Evolutionary conservation across 2,113 vertebrate genomes (phyloP), one percentile per base, ranked within the genome.

Genomic region (Myocastor coypus): DNA sequence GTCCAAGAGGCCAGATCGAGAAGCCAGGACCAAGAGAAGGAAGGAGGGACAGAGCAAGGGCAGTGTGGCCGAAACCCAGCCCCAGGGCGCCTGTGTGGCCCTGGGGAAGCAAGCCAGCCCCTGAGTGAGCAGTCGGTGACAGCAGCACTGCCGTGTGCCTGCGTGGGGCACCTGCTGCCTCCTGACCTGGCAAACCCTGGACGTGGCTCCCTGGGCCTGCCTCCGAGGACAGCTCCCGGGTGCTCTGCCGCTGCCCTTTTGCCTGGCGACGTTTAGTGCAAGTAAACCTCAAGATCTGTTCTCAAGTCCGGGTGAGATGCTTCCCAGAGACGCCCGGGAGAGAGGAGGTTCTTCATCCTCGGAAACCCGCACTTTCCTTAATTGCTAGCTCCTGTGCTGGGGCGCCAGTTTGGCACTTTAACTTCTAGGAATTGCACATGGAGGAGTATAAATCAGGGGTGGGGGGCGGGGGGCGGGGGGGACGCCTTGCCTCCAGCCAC

Each of bases 321-420:
- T 83, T 66, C 40, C 50, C 66, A 19, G 63, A 64, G 37, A 14
- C 46, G 66, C 64, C 46, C 37, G n/a, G n/a, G n/a, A n/a, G n/a
- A 22, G 50, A 46, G 57, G 34, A 11, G 8, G 40, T 81, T 26
- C n/a, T 92, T 84, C 83, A 37, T 84, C 69, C 3, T 50, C 40
- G 20, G 57, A 88, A 71, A 37, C 5, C 66, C 71, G 2, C 66
- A 40, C 22, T 89, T 95, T 66, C 10, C 34, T 42, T 50, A 71
- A 61, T 75, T 89, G 52, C 78, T 84, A 52, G 12, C 63, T 96
- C 87, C 91, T 92, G 28, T 91, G 61, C 96, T 90, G 34, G 64
- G 63, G 95, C 95, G 88, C 16, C 83, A 73, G 37, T 57, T 59
- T 59, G 55, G 57, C 30, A 81, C 89, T 89, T 96, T 92, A 92